Percentiles rank a stretch among this genome's conserved stretches.
Conservation (phyloP, 1,140 invertebrate species). For the Chrysoperla carnea region DNA sequence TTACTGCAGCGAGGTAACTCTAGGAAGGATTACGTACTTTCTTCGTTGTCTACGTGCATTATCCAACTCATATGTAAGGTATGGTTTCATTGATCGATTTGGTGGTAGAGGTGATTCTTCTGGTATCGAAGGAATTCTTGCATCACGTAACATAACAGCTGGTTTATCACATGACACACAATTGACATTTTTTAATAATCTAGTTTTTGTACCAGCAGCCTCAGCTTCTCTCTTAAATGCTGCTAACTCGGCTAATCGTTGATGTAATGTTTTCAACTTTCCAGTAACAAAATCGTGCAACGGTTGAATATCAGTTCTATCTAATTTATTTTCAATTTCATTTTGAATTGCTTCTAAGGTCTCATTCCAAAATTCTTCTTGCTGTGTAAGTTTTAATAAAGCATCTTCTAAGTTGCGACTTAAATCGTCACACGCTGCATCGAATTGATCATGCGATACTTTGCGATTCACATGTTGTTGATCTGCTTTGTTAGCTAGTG, state of each 20-base stretch:
- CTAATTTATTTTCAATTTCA: constrained; percentile 44
- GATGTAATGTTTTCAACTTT: constrained; percentile 39
- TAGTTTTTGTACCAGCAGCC: constrained; percentile 46
- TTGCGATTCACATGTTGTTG: constrained; percentile 41
- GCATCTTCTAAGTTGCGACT: constrained; percentile 39
- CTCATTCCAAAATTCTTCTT: constrained; percentile 21
- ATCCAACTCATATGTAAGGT: constrained; percentile 47
- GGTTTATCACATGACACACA: constrained; percentile 57
- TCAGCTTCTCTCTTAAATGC: constrained; percentile 37
- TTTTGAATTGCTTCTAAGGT: constrained; percentile 40
- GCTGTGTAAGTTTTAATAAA: constrained; percentile 36
- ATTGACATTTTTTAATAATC: constrained; percentile 42
- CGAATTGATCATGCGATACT: constrained; percentile 50
- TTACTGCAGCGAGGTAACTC: no score
- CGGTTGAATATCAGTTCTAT: constrained; percentile 43
- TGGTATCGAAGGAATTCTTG: constrained; percentile 25
- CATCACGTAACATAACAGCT: constrained; percentile 43
- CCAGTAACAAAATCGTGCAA: constrained; percentile 44
- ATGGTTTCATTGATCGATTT: constrained; percentile 36
- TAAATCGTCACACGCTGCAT: constrained; percentile 41
- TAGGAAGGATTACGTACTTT: constrained; percentile 7
- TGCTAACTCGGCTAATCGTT: constrained; percentile 35
- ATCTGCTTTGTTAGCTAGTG: constrained; percentile 52
- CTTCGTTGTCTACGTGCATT: constrained; percentile 34
- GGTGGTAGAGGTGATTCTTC: constrained; percentile 25